Percentiles rank a stretch among this genome's conserved stretches.
Conservation (phyloP, 2,113 vertebrate species). For the mouse (Mus musculus) region DNA sequence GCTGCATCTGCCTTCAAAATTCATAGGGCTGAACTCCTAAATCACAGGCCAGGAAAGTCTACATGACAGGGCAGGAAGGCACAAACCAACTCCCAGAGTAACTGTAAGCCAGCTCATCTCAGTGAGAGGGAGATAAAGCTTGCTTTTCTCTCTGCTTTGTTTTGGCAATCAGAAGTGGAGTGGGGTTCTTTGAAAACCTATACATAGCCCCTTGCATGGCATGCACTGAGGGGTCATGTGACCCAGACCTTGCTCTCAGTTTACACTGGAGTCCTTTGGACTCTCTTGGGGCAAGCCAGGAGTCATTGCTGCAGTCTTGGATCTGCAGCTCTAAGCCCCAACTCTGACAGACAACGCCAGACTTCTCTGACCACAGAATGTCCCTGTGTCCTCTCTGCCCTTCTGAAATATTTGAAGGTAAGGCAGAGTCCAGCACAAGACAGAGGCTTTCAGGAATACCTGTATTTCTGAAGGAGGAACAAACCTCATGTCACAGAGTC, state of each 20-base stretch:
- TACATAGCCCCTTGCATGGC: fast-evolving
- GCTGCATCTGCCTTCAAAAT: background rate
- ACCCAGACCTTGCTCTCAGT: fast-evolving
- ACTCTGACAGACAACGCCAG: background rate
- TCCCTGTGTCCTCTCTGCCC: background rate
- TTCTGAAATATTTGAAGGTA: background rate
- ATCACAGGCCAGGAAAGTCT: background rate
- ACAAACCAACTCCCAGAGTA: background rate
- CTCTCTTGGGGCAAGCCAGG: no score
- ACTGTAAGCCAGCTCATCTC: background rate
- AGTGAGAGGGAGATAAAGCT: fast-evolving
- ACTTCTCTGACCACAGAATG: background rate
- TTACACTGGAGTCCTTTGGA: background rate
- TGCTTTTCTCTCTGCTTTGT: fast-evolving
- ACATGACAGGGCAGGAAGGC: conserved; percentile 21
- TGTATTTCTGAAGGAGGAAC: background rate
- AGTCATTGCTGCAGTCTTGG: background rate
- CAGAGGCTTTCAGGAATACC: no score
- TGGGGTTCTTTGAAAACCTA: fast-evolving
- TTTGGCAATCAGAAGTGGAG: background rate
- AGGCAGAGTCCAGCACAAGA: background rate
- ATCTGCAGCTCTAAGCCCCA: no score
- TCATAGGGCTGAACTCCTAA: conserved; percentile 36
- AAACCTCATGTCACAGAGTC: background rate
- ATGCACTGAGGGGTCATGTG: fast-evolving